phyloP scores from a whole-genome alignment of 2,113 vertebrate species.

The Isichthys henryi region DNA sequence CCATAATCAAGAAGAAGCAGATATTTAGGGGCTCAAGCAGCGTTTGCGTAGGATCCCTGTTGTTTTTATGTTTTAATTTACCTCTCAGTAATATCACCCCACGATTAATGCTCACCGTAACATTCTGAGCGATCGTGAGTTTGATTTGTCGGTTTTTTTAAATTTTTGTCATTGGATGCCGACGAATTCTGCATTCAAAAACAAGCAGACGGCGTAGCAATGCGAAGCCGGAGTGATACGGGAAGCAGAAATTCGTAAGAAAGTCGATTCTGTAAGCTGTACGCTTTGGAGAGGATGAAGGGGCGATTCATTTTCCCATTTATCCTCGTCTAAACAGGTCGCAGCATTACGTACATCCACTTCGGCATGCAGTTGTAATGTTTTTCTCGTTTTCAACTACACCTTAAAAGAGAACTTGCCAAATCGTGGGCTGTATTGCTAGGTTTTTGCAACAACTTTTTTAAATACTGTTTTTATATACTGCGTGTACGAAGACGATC shows the following conservation, averaged over 20 bases:
- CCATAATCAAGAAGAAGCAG: background rate
- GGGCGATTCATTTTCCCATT: background rate
- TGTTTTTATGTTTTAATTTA: background rate
- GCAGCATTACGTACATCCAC: background rate
- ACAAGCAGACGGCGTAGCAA: slow-evolving; percentile 40
- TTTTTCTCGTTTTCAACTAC: background rate
- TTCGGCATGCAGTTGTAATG: background rate
- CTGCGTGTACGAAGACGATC: background rate
- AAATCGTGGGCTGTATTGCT: background rate
- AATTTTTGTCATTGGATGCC: background rate
- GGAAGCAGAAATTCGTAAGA: background rate
- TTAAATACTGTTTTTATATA: background rate
- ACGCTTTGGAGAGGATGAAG: background rate
- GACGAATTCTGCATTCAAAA: slow-evolving; percentile 35
- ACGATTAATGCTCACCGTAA: background rate
- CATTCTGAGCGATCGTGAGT: background rate
- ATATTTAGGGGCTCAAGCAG: background rate
- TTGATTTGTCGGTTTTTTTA: background rate
- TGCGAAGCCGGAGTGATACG: slow-evolving; percentile 15
- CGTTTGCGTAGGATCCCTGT: background rate
- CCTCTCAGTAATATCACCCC: background rate
- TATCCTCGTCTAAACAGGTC: background rate
- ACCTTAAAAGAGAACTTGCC: background rate
- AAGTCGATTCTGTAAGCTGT: background rate
- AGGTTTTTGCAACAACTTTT: background rate